A percentile compares a stretch with the other conserved stretches of the same genome.
These are phyloP conservation scores for Tenualosa ilisha DNA, from an alignment of 2,797 vertebrate genomes.

Conservation along the genomic window DNA sequence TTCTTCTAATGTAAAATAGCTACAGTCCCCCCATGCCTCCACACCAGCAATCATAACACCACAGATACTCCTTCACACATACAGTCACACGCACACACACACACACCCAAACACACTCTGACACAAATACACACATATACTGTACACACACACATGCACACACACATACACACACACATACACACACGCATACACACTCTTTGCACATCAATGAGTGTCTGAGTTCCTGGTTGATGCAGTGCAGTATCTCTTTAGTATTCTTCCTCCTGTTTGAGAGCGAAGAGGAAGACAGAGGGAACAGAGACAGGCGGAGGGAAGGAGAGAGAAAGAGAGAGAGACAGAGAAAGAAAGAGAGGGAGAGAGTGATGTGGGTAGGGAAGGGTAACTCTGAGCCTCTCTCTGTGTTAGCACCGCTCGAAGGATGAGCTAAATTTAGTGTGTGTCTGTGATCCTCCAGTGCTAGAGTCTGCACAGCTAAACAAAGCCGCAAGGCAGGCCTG, in stretches of 20 bases:
- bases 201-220: background rate
- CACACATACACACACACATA: background rate
- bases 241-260: slow-evolving; percentile 40
- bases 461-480: slow-evolving; percentile 18
- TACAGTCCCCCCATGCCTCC: background rate
- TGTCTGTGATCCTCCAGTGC: slow-evolving; percentile 19
- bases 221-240: slow-evolving; percentile 33
- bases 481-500: slow-evolving; percentile 13
- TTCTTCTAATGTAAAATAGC: background rate
- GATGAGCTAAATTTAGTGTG: slow-evolving; percentile 25
- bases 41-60: background rate
- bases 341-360: background rate
- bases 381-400: background rate
- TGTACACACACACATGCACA: no score
- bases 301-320: background rate
- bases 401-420: slow-evolving; percentile 21
- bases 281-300: background rate
- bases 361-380: background rate
- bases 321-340: slow-evolving; percentile 3
- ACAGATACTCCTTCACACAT: background rate
- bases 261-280: slow-evolving; percentile 17
- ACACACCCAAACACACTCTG: background rate
- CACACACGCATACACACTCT: background rate
- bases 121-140: background rate
- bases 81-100: background rate